Evolutionary conservation across 1,140 invertebrate genomes (phyloP), one percentile per base, ranked within the genome.

Genomic region (Drosophila lini): DNA sequence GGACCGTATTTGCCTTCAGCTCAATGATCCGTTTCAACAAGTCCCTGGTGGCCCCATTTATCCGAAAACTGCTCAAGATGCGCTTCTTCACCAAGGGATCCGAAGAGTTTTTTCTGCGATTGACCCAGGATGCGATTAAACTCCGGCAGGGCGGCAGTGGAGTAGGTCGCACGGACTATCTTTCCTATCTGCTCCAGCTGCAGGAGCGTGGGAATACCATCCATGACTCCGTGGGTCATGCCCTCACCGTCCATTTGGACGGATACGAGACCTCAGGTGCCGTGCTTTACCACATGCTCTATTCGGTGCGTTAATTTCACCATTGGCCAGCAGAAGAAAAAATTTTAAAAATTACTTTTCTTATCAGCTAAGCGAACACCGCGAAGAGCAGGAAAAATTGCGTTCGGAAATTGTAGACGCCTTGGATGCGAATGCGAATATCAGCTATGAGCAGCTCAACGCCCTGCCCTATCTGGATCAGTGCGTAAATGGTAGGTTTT

Each of bases 221-320:
- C 1, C 93, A 94, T 22, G 94, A 95, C 70, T 92, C 96, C 9
- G 91, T 94, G 22, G 93, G 93, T 0, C 92, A 94, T 85, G 92
- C 93, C 4, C 76, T 94, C 6, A 80, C 93, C 0, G 93, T 94
- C 47, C 92, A 94, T 34, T 50, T 94, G 36, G 94, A 94, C 65
- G 94, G 94, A 47, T 95, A 93, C 64, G 95, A 95, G 57, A 95
- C 95, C 0, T 78, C 89, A 0, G 74, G 56, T 0, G 83, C 74
- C 7, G 77, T 78, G n/a, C 75, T 89, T 25, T 78, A 82, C 28
- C 88, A 91, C 65, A 50, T 85, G 44, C 59, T 91, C 0, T 91
- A 90, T 41, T 73, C 70, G 71, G 90, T 90, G 11, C 71, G 68
- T 47, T 5, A n/a, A n/a, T 22, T 79, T 65, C 7, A 41, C 10